Evolutionary conservation across 2,797 vertebrate genomes (phyloP), one percentile per base, ranked within the genome.

Genomic region (Siniperca scherzeri): DNA sequence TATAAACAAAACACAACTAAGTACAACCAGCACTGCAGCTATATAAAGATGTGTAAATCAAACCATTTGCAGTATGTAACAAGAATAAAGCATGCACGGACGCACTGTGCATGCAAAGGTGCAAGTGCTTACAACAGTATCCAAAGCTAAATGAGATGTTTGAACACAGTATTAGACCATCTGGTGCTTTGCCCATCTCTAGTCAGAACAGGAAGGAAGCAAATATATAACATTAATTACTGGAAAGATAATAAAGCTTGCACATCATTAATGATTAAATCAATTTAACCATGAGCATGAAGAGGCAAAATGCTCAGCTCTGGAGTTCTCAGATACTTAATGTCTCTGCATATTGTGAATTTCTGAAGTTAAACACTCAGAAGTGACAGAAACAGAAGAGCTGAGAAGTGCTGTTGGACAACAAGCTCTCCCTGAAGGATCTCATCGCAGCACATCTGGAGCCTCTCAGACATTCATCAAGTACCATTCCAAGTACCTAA

Each of bases 381-480:
- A 62, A 68, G 27, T 57, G 66, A 77, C 42, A 67, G 56, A 57
- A 38, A 59, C 59, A 64, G 65, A 89, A 69, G 11, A n/a, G 76
- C 68, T 59, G 72, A 82, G 66, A 86, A 81, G 74, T 46, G 72
- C 79, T 85, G 60, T 74, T 74, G 78, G 85, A 89, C 80, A 89
- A 86, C 78, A 84, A 78, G 70, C 71, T 84, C 65, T 76, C 44
- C 67, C 79, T 64, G 16, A 79, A 81, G 81, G 77, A 82, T 52
- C 61, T 78, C 80, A 53, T 70, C 8, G 2, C 68, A 30, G 69
- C 74, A 78, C 92, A 93, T 91, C 91, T 92, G 92, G 88, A 86
- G 81, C 81, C 81, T 90, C 82, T 93, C 81, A 82, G 59, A 70
- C 57, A 61, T 82, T 83, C 83, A 74, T 87, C 83, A 87, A 92